These are phyloP conservation scores for Pyxicephalus adspersus DNA, from an alignment of 2,113 vertebrate species.

Conservation along the genomic window DNA sequence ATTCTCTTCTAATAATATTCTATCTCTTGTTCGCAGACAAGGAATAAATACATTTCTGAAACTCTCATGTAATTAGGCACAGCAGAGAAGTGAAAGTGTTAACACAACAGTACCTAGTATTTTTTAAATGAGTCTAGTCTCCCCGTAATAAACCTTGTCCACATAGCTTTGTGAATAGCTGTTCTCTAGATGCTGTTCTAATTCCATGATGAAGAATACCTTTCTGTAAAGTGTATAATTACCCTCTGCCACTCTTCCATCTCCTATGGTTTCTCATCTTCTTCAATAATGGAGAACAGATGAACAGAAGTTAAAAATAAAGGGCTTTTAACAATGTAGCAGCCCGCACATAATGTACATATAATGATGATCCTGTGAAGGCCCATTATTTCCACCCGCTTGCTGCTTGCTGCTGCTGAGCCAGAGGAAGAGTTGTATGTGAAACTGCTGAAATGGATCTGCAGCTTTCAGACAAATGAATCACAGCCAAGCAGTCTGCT, in stretches of 20 bases:
- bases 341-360: conserved; percentile 73
- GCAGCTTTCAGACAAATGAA: conserved; percentile 59
- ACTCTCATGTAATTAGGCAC: conserved; percentile 12
- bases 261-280: conserved; percentile 72
- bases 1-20: neutral
- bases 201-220: conserved; percentile 69
- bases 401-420: conserved; percentile 66
- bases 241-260: conserved; percentile 73
- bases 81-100: conserved; percentile 19
- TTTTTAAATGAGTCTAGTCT: conserved; percentile 18
- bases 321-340: conserved; percentile 73
- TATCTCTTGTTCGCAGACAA: neutral
- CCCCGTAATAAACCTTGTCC: conserved; percentile 55
- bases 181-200: conserved; percentile 66
- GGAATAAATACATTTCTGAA: neutral
- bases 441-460: conserved; percentile 60
- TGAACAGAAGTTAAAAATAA: conserved; percentile 78
- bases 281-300: conserved; percentile 76
- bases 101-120: conserved; percentile 10
- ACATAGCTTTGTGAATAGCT: conserved; percentile 60
- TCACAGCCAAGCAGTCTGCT: neutral
- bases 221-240: conserved; percentile 76
- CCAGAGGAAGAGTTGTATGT: conserved; percentile 58
- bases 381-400: conserved; percentile 73
- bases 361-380: conserved; percentile 75